Conservation (phyloP, 1,140 invertebrate species). For the Stegodyphus mimosarum region DNA sequence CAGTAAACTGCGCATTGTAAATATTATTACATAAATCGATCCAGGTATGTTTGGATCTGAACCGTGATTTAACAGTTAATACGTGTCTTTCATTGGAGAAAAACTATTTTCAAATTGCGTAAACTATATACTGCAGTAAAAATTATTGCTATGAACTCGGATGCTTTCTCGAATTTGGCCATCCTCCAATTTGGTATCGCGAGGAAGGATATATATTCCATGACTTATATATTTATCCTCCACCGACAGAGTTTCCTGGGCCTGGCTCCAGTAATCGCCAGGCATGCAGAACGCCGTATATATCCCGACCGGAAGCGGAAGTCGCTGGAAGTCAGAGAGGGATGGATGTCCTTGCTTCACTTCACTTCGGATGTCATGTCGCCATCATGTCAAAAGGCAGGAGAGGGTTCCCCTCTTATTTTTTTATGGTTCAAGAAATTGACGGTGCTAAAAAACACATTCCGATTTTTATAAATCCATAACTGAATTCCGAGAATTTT, state of each 20-base stretch:
- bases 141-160: background rate
- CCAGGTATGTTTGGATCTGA: no score
- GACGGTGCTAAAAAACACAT: no score
- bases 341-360: constrained; percentile 42
- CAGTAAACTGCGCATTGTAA: no score
- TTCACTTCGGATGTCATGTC: constrained; percentile 57
- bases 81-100: no score
- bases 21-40: no score
- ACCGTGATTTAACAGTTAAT: no score
- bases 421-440: no score
- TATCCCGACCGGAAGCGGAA: constrained; percentile 47
- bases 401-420: background rate
- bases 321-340: constrained; percentile 32
- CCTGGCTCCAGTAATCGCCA: constrained; percentile 34
- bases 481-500: no score
- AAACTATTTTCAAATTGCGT: background rate
- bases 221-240: background rate
- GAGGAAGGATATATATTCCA: constrained; percentile 8
- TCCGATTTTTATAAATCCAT: no score
- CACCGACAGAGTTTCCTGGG: background rate
- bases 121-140: background rate
- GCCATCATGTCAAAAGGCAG: constrained; percentile 46
- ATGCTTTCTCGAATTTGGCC: background rate
- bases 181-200: background rate
- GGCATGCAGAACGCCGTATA: constrained; percentile 55